Conservation (phyloP, 92 coral and sea anemone species). For the Porites evermanni region DNA sequence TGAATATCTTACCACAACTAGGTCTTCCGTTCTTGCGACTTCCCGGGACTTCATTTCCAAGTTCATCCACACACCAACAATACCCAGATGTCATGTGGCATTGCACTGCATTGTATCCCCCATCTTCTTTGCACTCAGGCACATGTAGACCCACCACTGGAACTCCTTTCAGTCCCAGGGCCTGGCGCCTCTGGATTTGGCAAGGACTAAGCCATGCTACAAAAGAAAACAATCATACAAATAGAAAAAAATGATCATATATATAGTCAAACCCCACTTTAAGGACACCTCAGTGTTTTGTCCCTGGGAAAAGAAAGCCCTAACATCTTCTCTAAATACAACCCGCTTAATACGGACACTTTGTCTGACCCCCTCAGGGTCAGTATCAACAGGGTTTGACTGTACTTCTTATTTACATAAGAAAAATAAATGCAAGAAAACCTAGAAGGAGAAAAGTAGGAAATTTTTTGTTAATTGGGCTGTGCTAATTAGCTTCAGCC, state of each 20-base stretch:
- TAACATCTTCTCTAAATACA: too few relatives aligned
- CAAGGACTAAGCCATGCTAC: constrained; percentile 81
- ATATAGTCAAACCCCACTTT: too few relatives aligned
- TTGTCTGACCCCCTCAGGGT: too few relatives aligned
- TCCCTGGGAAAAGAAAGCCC: too few relatives aligned
- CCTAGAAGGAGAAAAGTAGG: too few relatives aligned
- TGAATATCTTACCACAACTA: constrained; percentile 42
- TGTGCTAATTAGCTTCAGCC: too few relatives aligned
- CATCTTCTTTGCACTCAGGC: constrained; percentile 79
- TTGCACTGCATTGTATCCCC: constrained; percentile 72
- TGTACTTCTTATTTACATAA: too few relatives aligned
- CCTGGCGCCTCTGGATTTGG: constrained; percentile 70
- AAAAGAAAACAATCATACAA: background rate
- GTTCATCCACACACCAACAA: constrained; percentile 87
- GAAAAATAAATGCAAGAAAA: background rate
- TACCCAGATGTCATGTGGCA: constrained; percentile 80
- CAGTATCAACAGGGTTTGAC: too few relatives aligned
- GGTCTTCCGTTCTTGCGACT: constrained; percentile 77
- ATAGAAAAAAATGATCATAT: too few relatives aligned
- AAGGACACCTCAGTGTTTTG: too few relatives aligned
- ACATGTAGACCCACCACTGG: constrained; percentile 73
- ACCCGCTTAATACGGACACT: too few relatives aligned
- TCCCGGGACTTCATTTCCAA: constrained; percentile 72
- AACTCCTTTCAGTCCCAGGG: constrained; percentile 54
- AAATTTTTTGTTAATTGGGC: too few relatives aligned